phyloP scores from a whole-genome alignment of 1,140 invertebrate genomes.

The Pissodes strobi region DNA sequence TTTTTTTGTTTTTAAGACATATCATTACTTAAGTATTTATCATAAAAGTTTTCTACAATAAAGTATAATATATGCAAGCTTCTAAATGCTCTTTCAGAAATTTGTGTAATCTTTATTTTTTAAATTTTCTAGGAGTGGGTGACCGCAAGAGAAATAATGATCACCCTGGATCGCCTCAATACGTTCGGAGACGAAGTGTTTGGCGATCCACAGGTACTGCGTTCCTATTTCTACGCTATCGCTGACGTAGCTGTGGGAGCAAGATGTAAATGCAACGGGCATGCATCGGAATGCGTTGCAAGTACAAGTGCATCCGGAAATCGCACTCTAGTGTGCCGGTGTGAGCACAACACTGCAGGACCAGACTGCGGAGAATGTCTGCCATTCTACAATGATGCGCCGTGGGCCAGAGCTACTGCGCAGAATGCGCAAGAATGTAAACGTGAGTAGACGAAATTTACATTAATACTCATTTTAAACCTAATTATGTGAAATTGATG shows the following conservation, averaged over 20 bases:
- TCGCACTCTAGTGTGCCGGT: constrained; percentile 70
- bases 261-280: constrained; percentile 97
- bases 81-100: no score
- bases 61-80: no score
- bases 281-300: constrained; percentile 85
- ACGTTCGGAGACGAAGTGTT: constrained; percentile 99
- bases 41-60: no score
- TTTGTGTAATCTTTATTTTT: no score
- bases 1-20: no score
- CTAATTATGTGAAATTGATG: no score
- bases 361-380: constrained; percentile 90
- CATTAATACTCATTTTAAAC: no score
- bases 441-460: no score
- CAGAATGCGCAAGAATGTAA: constrained; percentile 91
- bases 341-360: constrained; percentile 94
- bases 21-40: no score
- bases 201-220: constrained; percentile 85
- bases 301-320: constrained; percentile 59
- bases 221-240: constrained; percentile 98
- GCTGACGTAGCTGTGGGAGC: constrained; percentile 95
- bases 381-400: constrained; percentile 94
- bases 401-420: constrained; percentile 89
- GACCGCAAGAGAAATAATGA: constrained; percentile 90
- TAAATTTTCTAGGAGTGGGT: constrained; percentile 85
- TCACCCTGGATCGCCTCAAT: constrained; percentile 88